Percentiles rank a stretch among this genome's conserved stretches.
phyloP scores from a whole-genome alignment of 2,113 vertebrate species.

The Pampusana beccarii region DNA sequence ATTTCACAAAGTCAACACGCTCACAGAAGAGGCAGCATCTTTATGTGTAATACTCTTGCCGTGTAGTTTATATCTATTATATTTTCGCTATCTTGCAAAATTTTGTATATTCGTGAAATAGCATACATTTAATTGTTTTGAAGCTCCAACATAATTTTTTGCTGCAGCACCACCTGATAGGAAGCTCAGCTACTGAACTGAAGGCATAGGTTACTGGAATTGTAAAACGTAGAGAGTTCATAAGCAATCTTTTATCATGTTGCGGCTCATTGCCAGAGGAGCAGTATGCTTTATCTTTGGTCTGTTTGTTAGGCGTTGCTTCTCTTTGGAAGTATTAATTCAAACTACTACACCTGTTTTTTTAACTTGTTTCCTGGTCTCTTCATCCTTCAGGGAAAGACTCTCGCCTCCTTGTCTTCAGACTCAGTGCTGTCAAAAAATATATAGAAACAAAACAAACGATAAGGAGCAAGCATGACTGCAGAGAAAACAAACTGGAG shows the following conservation, averaged over 20 bases:
- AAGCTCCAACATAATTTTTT: not conserved
- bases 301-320: not conserved
- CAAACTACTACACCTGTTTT: not conserved
- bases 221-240: not conserved
- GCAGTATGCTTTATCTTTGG: not conserved
- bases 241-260: not conserved
- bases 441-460: constrained; percentile 83
- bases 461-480: constrained; percentile 85
- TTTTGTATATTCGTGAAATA: not conserved
- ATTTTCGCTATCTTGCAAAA: not conserved
- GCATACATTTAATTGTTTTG: not conserved
- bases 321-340: not conserved
- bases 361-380: not conserved
- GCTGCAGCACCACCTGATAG: not conserved
- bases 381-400: constrained; percentile 85
- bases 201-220: not conserved
- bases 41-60: not conserved
- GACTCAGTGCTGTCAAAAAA: constrained; percentile 83
- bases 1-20: not conserved
- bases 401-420: constrained; percentile 92
- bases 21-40: not conserved
- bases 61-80: not conserved
- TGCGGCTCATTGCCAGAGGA: not conserved
- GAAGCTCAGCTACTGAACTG: not conserved
- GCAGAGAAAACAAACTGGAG: constrained; percentile 96